These are phyloP conservation scores for Trogon melanurus DNA, from an alignment of 2,113 vertebrate species.

Conservation along the genomic window DNA sequence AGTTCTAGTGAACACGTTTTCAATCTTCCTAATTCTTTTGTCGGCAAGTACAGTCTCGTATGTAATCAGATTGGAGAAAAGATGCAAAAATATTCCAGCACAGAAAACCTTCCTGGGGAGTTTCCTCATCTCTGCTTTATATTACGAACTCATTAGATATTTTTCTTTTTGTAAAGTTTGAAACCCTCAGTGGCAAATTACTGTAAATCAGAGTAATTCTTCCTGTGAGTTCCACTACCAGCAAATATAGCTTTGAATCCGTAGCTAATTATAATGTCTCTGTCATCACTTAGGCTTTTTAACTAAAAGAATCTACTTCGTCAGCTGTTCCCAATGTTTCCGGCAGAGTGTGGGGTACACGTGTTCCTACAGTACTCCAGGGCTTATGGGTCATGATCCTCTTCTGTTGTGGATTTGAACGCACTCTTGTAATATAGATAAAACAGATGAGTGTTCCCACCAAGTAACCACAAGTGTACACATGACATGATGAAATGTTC, in stretches of 20 bases:
- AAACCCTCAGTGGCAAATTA: slow-evolving; percentile 16
- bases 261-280: neutral
- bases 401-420: neutral
- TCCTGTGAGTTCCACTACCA: neutral
- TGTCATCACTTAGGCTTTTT: neutral
- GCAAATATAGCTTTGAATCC: slow-evolving; percentile 18
- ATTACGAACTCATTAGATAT: neutral
- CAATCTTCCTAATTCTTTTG: neutral
- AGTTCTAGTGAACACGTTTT: neutral
- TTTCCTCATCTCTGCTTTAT: neutral
- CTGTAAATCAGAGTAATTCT: slow-evolving; percentile 22
- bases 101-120: neutral
- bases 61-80: neutral
- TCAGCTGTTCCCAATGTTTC: neutral
- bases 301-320: neutral
- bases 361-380: slow-evolving; percentile 35
- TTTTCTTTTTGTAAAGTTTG: neutral
- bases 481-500: neutral
- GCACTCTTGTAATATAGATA: neutral
- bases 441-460: neutral
- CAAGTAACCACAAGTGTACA: neutral
- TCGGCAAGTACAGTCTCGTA: neutral
- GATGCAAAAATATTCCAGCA: neutral
- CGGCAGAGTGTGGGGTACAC: fast-evolving
- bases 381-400: slow-evolving; percentile 39